Base-by-base conservation (phyloP, 1,140 invertebrate species). In the Caenorhabditis briggsae region DNA sequence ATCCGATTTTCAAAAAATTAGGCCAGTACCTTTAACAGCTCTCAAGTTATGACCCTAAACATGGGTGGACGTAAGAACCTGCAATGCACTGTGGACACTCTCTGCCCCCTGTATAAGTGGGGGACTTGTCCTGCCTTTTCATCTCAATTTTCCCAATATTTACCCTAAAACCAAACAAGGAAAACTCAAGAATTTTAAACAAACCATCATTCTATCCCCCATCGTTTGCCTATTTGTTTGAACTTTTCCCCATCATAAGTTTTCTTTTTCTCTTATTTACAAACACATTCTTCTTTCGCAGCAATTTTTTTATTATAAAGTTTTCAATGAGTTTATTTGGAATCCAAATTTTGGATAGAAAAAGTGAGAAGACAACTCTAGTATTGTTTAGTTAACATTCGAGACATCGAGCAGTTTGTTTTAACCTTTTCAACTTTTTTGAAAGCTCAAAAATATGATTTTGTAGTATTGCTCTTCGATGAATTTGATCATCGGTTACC, bases 331-430 rank as follows among this genome's bases (percentile, higher is more conserved):
- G 33, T 33, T 11, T 78, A 20, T 78, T 78, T 78, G n/a, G n/a
- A n/a, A n/a, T n/a, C n/a, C n/a, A n/a, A n/a, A n/a, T n/a, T n/a
- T n/a, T n/a, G 70, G 33, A 46, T 41, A 78, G 70, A 78, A 78
- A 70, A 78, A 78, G 8, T 25, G 46, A 78, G 46, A 43, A 46
- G 41, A 58, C 5, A 70, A 70, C 12, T 20, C 12, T 33, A 14
- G 65, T 25, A 46, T 58, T 70, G 65, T 70, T 70, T 70, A 48
- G 65, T 70, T 70, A 46, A 70, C 65, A 70, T 70, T 46, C 9
- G 43, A 48, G 70, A 61, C 23, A 61, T 8, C 18, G 20, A 61
- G 12, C 23, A 7, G 46, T 50, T 78, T n/a, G 8, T 23, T 78
- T 78, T 78, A 18, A 50, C 12, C 46, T 50, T n/a, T 78, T 25